Evolutionary conservation across 1,140 invertebrate genomes (phyloP), one percentile per base, ranked within the genome.

Genomic region (Hyles vespertilio): DNA sequence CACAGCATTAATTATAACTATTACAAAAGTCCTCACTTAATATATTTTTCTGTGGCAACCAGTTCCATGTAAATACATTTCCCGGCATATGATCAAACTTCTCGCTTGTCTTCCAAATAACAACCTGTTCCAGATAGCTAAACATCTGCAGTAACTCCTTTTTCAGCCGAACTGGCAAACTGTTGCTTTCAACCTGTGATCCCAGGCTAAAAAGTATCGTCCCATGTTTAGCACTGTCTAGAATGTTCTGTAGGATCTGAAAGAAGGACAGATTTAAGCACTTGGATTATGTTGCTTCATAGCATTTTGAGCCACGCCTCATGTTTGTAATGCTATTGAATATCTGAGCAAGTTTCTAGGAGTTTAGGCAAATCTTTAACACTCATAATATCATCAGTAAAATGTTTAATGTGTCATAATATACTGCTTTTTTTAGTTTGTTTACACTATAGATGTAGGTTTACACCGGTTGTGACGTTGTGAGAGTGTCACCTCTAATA

Each of bases 181-280:
- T 84, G 10, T 83, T 77, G 50, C 81, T 81, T 40, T 89, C 87
- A 0, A 92, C 54, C 72, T 91, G 90, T 0, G 91, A 91, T 2
- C 92, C 93, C 32, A 93, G 71, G 58, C 87, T 92, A 12, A 94
- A 91, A 51, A 91, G 92, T 33, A 94, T 81, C 2, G 90, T 89
- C 3, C 92, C 92, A 34, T 92, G 75, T 36, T 74, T 74, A 0
- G 91, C 87, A 40, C 77, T 84, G 51, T 92, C 89, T 9, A 93
- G 72, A 52, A 92, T 90, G 32, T 84, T 67, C 68, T 90, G 72
- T 10, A 91, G 59, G 53, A 90, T 58, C 78, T 77, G 51, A 34
- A 70, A 58, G 34, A 2, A 43, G 33, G 5, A 40, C 8, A 5
- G 8, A 5, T 5, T 8, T 40, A 40, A 40, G 36, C 8, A 8